Evolutionary conservation across 1,140 invertebrate species (phyloP), one percentile per base, ranked within the genome.

Genomic region (Gyrodactylus salaris): DNA sequence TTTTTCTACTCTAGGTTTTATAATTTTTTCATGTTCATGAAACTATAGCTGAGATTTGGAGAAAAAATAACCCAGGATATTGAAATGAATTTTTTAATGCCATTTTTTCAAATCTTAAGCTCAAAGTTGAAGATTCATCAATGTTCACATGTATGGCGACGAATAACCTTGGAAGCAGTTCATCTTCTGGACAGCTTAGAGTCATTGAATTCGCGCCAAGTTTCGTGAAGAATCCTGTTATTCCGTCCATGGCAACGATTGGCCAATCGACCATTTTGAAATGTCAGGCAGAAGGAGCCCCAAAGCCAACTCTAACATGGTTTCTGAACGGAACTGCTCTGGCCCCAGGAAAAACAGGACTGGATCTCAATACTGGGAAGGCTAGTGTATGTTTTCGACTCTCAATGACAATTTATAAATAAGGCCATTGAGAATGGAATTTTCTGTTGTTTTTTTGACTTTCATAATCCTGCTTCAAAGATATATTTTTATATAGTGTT

Each of bases 81-180:
- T n/a, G 20, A 20, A 27, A 74, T n/a, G 23, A 68, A 7, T 70
- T 74, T 22, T 23, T 26, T 22, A 70, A 21, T 70, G 24, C 19
- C 16, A 19, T 7, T n/a, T 22, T 22, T 22, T 70, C 23, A 54
- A 16, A 16, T 54, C 34, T 7, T 34, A 91, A 21, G 84, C 88
- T 79, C 84, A 86, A 74, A 85, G 87, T 75, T 83, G 85, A 77
- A 24, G 91, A 97, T 82, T 85, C 87, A 74, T 91, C 87, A n/a
- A 93, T 94, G 88, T 96, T 90, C 80, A 91, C 95, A 77, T 97
- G 93, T 80, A 83, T 86, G 77, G 91, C 91, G 0, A 85, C 82
- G 75, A 97, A 96, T 84, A 86, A 89, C 73, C 82, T 93, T 1
- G 91, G 89, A 77, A 86, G 86, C 0, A 85, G 84, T 26, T 92